Evolutionary conservation across 2,113 vertebrate genomes (phyloP).

Genomic region (Salminus brasiliensis): DNA sequence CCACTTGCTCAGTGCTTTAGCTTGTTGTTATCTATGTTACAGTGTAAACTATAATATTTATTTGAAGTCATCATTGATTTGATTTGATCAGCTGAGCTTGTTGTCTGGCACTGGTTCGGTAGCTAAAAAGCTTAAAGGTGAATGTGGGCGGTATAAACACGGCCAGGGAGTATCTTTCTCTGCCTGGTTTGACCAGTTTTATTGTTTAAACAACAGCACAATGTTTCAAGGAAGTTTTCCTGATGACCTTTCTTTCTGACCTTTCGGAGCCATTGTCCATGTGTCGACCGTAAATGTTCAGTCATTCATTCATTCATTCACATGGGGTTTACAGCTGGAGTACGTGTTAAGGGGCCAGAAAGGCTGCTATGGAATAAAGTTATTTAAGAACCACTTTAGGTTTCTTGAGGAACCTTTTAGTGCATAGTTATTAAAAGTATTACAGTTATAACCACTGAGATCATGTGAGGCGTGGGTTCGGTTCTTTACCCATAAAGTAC

Average conservation of each 20-base stretch:
- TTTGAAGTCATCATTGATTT: neutral
- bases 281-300: neutral
- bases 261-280: neutral
- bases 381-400: no score
- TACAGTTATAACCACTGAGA: no score
- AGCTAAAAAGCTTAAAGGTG: neutral
- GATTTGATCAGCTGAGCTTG: neutral
- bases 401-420: no score
- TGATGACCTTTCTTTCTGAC: neutral
- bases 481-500: no score
- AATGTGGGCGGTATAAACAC: neutral
- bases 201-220: neutral
- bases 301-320: no score
- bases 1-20: no score
- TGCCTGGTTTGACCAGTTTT: neutral
- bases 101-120: neutral
- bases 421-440: no score
- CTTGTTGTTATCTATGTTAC: no score
- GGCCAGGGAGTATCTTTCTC: neutral
- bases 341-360: no score
- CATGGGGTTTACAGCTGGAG: no score
- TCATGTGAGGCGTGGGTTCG: no score
- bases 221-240: neutral
- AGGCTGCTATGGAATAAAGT: no score
- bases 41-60: neutral